Base-by-base conservation (phyloP, 2,113 vertebrate species). In the Chelonoidis abingdonii region DNA sequence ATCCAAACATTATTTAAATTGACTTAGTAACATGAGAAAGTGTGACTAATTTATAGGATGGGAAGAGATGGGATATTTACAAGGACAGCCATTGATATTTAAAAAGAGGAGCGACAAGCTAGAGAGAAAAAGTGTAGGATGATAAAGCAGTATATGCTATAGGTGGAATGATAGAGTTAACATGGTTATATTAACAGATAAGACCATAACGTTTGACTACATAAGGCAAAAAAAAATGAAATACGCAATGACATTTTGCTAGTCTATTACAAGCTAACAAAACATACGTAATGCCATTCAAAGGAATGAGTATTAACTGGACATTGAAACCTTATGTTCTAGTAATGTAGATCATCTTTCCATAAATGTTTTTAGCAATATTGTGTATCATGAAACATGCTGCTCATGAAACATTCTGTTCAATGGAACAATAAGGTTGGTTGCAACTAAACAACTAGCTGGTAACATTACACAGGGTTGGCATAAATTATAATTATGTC, bases 401-500 rank as follows among this genome's bases (percentile, higher is more conserved):
- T 83, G 29, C 47, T 96, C 62, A 89, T 86, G 80, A 89, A 94
- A 49, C 47, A 49, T 49, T 10, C 90, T 94, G 53, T 59, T 90
- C 88, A 94, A 86, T 92, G 53, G 83, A 94, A 94, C 62, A 78
- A 83, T 72, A 94, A 89, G 10, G 4, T 53, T 86, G 87, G 80
- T 86, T 93, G 24, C 78, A 96, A 94, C 38, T 83, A 89, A 96
- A 97, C 75, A 96, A 95, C 95, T 86, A 96, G 65, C 88, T 92
- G 53, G 65, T 54, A 97, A 87, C 65, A 88, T 95, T 98, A 97
- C 75, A 96, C 65, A 83, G 92, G 53, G 41, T 87, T 92, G 96
- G 76, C 83, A 94, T 98, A 96, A 97, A 89, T 97, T 95, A 80
- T 93, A 94, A 96, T 97, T 97, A 96, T 90, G 93, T 94, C 62